Base-by-base conservation (phyloP, 2,113 vertebrate species). In the Vanacampus margaritifer region DNA sequence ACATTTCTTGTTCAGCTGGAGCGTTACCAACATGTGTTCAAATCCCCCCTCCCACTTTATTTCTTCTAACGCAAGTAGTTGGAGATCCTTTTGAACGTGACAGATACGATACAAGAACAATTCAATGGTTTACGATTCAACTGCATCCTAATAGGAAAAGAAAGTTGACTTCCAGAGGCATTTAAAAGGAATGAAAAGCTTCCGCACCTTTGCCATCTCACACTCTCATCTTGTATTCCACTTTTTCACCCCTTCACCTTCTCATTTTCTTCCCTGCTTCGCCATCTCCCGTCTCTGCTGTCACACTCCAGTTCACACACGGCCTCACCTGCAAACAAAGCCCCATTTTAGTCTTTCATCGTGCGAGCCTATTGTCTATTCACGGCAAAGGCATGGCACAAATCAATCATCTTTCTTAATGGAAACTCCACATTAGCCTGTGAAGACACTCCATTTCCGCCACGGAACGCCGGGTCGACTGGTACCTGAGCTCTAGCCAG, bases 331-430 rank as follows among this genome's bases (percentile, higher is more conserved):
- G 77, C 77, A 69, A 87, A 85, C 83, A 88, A 85, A 85, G 72
- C 79, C 63, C 76, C 79, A 71, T 75, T 72, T 80, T 65, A 8
- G 71, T 65, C 73, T 75, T 78, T 84, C 74, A 88, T 89, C 87
- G 84, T 88, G 73, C 59, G 68, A 74, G 69, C 75, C 81, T 72
- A 80, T 86, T 82, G 75, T 80, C 79, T 76, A 86, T 87, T 85
- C 87, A 81, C 77, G 23, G 75, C 79, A 75, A 72, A 70, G 61
- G 67, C 72, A 64, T 69, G 41, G 79, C 83, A 84, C 87, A 85
- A 89, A 92, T 92, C 90, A 92, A 91, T 93, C 90, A 92, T 89
- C 85, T 86, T 81, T 87, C 85, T 86, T 85, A 86, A 91, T 90
- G 85, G 83, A 91, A 91, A 90, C 85, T 86, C 86, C 87, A 87